Evolutionary conservation across 2,888 invertebrate genomes (phyloP).

Genomic region (Bimastos eiseni): DNA sequence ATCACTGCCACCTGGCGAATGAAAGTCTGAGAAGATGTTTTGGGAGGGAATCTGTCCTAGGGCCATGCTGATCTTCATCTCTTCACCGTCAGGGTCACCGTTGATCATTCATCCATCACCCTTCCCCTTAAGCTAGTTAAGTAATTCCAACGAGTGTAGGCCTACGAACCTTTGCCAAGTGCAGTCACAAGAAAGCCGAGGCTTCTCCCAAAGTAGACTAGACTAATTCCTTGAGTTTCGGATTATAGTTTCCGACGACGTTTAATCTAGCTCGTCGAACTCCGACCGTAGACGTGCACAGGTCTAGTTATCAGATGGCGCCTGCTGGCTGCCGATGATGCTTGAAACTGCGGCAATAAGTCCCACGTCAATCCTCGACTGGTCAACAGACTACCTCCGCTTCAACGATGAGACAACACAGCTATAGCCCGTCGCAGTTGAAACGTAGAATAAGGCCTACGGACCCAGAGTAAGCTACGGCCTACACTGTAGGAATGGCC

Average conservation of each 20-base stretch:
- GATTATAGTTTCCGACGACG: conserved; percentile 9
- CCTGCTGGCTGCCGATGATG: neutral
- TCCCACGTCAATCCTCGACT: neutral
- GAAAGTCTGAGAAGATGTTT: no score
- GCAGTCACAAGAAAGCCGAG: neutral
- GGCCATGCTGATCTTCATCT: no score
- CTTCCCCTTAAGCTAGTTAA: neutral
- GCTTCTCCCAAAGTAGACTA: neutral
- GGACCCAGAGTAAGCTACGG: neutral
- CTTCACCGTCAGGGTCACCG: no score
- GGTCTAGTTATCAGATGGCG: conserved; percentile 6
- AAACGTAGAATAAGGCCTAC: neutral
- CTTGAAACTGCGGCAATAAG: neutral
- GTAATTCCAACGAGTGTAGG: neutral
- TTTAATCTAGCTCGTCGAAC: neutral
- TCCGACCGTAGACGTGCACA: neutral
- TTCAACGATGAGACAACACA: neutral
- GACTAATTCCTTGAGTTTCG: neutral
- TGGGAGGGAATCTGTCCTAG: no score
- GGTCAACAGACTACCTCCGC: neutral
- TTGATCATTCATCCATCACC: no score
- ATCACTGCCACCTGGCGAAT: no score
- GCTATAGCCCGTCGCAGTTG: neutral
- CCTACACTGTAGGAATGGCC: neutral
- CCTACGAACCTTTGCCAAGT: neutral